Evolutionary conservation across 2,797 vertebrate genomes (phyloP), one percentile per base, ranked within the genome.

Genomic region (Rhodeus uyekii): DNA sequence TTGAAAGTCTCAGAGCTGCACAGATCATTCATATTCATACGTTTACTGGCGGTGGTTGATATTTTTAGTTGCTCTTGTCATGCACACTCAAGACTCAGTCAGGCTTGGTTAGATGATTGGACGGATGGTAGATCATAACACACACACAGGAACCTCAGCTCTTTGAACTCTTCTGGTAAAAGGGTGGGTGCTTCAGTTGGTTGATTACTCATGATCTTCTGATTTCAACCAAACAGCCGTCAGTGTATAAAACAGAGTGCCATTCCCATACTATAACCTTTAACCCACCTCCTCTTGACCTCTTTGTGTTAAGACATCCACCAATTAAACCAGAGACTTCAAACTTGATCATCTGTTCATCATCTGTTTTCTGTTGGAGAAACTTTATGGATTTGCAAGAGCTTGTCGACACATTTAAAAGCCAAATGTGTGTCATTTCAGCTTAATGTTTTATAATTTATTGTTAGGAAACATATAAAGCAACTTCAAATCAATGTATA

Each of bases 131-230:
- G 60, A 65, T 77, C 42, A 64, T 29, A 34, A 61, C 81, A 72
- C 74, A 22, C 79, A 76, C 63, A 64, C 58, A 61, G 73, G 63
- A 64, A 42, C 50, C 10, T n/a, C 8, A 10, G n/a, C 16, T 50
- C 78, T 68, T 76, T 76, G n/a, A 63, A 75, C 42, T 80, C 61
- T 84, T 76, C 83, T 78, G 65, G 80, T 75, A 81, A 81, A 65
- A 42, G 46, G 42, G 60, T 53, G 27, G 32, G 50, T 53, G 48
- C 8, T 61, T 63, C 55, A 67, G 19, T 34, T 42, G 72, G 19
- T 74, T 27, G 19, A 81, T 75, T 67, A 74, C 46, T 81, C 69
- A 64, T 44, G 39, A 64, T 64, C 44, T 42, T 65, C 24, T 38
- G 29, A 63, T 64, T 73, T 53, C 48, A 32, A 42, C 60, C 27